phyloP scores from a whole-genome alignment of 2,797 vertebrate species.

The Chloroceryle inda region DNA sequence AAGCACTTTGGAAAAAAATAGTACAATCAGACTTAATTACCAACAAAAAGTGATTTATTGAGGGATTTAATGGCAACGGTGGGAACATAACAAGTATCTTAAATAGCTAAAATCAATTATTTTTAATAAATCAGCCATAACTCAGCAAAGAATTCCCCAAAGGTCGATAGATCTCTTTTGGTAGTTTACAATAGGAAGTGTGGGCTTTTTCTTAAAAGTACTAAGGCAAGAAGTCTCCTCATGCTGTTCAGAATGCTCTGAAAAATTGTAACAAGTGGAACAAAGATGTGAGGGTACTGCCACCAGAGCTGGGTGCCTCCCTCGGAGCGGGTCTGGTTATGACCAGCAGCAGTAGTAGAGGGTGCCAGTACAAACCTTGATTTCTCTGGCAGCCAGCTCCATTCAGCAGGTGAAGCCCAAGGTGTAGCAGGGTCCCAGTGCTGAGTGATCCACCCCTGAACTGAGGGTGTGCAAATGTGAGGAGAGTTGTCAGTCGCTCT shows the following conservation, averaged over 20 bases:
- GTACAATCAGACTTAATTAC: neutral
- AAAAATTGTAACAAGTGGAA: neutral
- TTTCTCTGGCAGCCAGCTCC: neutral
- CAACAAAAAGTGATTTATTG: neutral
- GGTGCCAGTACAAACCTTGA: neutral
- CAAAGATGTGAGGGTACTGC: neutral
- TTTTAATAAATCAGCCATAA: neutral
- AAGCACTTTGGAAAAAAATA: neutral
- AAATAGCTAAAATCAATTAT: neutral
- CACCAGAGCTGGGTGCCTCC: neutral
- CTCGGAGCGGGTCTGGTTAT: neutral
- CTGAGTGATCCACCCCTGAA: neutral
- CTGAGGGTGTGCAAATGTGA: neutral
- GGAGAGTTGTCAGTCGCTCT: neutral
- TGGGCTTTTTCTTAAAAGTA: neutral
- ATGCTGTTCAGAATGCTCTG: neutral
- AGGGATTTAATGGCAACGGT: neutral
- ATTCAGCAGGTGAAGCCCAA: neutral
- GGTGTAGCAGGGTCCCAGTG: fast-evolving
- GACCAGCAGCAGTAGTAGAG: neutral
- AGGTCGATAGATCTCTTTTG: neutral
- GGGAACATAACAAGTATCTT: neutral
- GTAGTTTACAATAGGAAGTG: neutral
- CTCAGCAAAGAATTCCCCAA: neutral
- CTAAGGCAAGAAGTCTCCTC: neutral